Evolutionary conservation across 37 sponge, comb jelly and placozoan genomes (phyloP), one percentile per base, ranked within the genome.

Genomic region (Aphrocallistes beatrix): DNA sequence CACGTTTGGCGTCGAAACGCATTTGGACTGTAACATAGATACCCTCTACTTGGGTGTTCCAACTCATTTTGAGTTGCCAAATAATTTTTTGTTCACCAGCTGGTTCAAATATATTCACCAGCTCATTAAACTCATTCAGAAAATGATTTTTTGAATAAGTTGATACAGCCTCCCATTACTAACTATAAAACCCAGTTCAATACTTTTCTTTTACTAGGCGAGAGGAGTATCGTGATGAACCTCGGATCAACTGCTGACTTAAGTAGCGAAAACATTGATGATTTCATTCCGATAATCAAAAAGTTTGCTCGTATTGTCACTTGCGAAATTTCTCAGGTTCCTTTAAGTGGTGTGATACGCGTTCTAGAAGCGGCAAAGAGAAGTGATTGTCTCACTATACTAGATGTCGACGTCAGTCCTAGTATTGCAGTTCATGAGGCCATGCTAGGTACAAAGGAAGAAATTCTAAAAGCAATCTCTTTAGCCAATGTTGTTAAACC

Each of bases 311-410:
- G 84, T 36, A 90, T 95, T 83, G 92, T 95, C 17, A 90, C 93
- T 32, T 91, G 92, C 1, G 96, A 95, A 83, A 88, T 95, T 51
- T 95, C 96, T 1, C 96, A 95, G 86, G 90, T 95, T 21, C 96
- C 96, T 21, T 91, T 92, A 36, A 81, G 85, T 85, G 96, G 96
- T 21, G 93, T 95, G 28, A 60, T 91, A 45, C 88, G 86, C 3
- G 38, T 93, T 38, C 84, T 95, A 23, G 83, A 90, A 32, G 60
- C 87, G 17, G 96, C 96, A 28, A 93, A 83, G 96, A 93, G 16
- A 23, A 86, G 37, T 39, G 51, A 1, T 3, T 37, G 34, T 83
- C 83, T 90, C 37, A 82, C 93, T 0, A 82, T 95, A 6, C 40
- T 95, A 50, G 96, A 95, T 82, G 49, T 95, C 37, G 96, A 95